Base-by-base conservation (phyloP, 1,140 invertebrate species). In the Drosophila elegans region DNA sequence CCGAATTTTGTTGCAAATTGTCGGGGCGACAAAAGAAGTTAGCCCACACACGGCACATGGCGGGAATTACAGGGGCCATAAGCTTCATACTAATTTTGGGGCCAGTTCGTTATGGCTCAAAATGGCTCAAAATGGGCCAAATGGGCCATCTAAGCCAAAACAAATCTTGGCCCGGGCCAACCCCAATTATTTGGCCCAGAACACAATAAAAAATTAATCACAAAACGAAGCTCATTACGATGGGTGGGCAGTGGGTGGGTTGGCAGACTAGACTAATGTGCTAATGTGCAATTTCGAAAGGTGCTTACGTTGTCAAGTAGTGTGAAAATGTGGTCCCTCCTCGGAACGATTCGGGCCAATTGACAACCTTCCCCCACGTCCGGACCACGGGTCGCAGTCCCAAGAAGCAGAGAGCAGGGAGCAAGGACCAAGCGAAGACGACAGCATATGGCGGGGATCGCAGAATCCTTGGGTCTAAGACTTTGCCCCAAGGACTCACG, bases 281-380 rank as follows among this genome's bases (percentile, higher is more conserved):
- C 85, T 85, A 85, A 90, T 85, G 85, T 90, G 74, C 56, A 83
- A 84, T 81, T 83, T 67, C 68, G 80, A 90, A 91, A 91, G 85
- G 85, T 91, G 90, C 90, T 91, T 91, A 91, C 85, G 80, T 91
- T 90, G 85, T 88, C 90, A 90, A 90, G 82, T 88, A 90, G 82
- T 84, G 90, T 91, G 90, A 90, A 90, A 85, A 86, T 86, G 85
- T 53, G 48, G 27, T 54, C 12, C 45, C 9, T 11, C 10, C 4
- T 78, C 63, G 64, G 16, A 21, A 21, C 16, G 16, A 21, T 21
- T 21, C 16, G 16, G 16, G 59, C 83, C 83, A 86, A 86, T 82
- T 88, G 71, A 54, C 74, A 71, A 68, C 74, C 71, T 12, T 76
- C 60, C 64, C 71, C 57, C 57, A 62, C 57, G 39, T 48, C 54